Base-by-base conservation (phyloP, 2,888 invertebrate species). In the Thymelicus acteon region DNA sequence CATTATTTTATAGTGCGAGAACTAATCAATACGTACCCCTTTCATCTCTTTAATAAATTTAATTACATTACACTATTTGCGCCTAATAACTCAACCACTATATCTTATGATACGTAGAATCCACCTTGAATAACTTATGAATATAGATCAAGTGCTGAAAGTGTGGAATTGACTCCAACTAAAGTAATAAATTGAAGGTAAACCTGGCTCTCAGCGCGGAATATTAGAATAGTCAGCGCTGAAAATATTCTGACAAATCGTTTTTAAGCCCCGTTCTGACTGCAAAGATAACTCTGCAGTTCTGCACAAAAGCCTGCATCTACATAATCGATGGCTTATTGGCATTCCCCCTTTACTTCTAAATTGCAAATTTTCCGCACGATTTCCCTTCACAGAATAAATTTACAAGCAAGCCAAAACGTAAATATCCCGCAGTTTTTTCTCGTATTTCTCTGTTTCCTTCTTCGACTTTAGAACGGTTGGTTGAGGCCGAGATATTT, bases 351-450 rank as follows among this genome's bases (percentile, higher is more conserved):
- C 88, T 88, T 91, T 91, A 92, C 91, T 92, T 91, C 89, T 90
- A 93, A 93, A 93, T 92, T 92, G 93, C 92, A 92, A 93, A 93
- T 93, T 93, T 93, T 93, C 92, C 90, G 86, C 92, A 90, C 93
- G 92, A 93, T 92, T 92, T 92, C 89, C 84, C 82, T 83, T 85
- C 81, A 81, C 83, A 82, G 90, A 90, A 92, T 93, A 92, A 86
- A 93, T 93, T 93, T 91, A 88, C 88, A 85, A 89, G 87, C 86
- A 85, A 85, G 84, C 84, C 84, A 83, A 82, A 82, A 86, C 85
- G 85, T 84, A 87, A 89, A 88, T 85, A 84, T 87, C 84, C 82
- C 82, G 82, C 83, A 84, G 64, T 87, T 85, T 83, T 83, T 85
- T 84, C 84, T 83, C 78, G 80, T 83, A 82, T 79, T 80, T 81